Base-by-base conservation (phyloP, 2,888 invertebrate species). In the Scaptodrosophila latifasciaeformis region DNA sequence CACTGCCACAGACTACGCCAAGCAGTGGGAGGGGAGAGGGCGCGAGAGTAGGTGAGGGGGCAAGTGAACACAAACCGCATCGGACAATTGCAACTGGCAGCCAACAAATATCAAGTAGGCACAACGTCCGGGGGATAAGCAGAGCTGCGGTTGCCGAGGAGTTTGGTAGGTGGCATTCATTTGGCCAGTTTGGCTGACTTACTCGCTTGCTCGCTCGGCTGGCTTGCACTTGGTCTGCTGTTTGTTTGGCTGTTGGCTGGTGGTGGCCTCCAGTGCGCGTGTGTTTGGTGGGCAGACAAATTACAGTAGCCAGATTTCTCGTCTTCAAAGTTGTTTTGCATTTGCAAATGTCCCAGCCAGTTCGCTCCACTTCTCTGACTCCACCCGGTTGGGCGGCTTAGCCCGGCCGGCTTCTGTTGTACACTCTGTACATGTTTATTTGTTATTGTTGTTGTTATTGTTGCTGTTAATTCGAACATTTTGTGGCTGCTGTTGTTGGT, bases 231-330 rank as follows among this genome's bases (percentile, higher is more conserved):
- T 64, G 37, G 50, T 17, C 12, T 19, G 31, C 12, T 35, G 12
- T 13, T 15, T 37, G 17, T 48, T 27, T 31, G 7, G 30, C 3
- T 40, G n/a, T n/a, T n/a, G n/a, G n/a, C n/a, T n/a, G 7, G 43
- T 24, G 18, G 29, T 52, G 18, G 47, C 42, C 13, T 21, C 30
- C 54, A 42, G 56, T 46, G 27, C 18, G 15, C 58, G 65, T 65
- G 60, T 60, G 62, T 74, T 52, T 70, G 67, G 76, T 67, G 80
- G 82, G 74, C 78, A 81, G 80, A 81, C 78, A 79, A 82, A 82
- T 79, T 79, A 82, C 82, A 80, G 82, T 79, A 81, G 82, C 78
- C 75, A 81, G 69, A 81, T 77, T 80, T 80, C 78, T 77, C 81
- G 72, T 81, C 82, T 75, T 81, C 80, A 69, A 63, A 72, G 74